Percentiles rank a stretch among this genome's conserved stretches.
Evolutionary conservation across 2,797 vertebrate species (phyloP).

Genomic region (Cynodonichthys magdalenae): DNA sequence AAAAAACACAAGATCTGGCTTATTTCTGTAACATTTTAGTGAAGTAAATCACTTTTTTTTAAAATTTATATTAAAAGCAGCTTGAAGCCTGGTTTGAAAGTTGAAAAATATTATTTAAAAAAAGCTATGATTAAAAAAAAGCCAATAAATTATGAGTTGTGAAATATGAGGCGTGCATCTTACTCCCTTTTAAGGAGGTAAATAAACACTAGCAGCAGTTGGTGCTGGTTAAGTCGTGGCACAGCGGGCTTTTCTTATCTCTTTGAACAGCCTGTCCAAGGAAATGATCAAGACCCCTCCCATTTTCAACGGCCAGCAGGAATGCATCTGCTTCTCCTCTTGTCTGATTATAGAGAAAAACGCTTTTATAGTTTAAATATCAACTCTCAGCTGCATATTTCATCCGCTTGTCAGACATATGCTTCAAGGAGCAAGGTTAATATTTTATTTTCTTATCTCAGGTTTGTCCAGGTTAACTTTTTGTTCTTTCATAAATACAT

Average conservation of each 20-base stretch:
- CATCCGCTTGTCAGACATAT: slow-evolving; percentile 21
- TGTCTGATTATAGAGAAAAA: slow-evolving; percentile 13
- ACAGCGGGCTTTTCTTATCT: slow-evolving; percentile 57
- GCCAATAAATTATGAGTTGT: slow-evolving; percentile 5
- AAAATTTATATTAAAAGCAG: slow-evolving; percentile 5
- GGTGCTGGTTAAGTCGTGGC: neutral
- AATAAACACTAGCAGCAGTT: neutral
- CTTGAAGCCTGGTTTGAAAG: neutral
- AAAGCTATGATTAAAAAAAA: neutral
- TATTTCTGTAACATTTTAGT: slow-evolving; percentile 11
- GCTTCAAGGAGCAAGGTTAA: neutral
- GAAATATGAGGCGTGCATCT: slow-evolving; percentile 4
- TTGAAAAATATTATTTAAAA: slow-evolving; percentile 7
- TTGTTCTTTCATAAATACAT: too few species aligned
- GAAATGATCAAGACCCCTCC: slow-evolving; percentile 32
- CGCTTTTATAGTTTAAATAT: neutral
- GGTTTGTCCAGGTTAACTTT: too few species aligned
- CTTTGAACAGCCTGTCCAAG: slow-evolving; percentile 29
- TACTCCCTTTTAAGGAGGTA: slow-evolving; percentile 9
- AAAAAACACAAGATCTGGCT: neutral
- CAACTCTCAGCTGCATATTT: slow-evolving; percentile 3
- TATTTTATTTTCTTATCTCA: neutral
- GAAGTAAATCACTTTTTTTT: neutral
- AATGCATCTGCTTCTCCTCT: slow-evolving; percentile 45
- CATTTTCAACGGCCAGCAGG: slow-evolving; percentile 5